phyloP scores from a whole-genome alignment of 2,888 invertebrate genomes.

The Acleris laterana region DNA sequence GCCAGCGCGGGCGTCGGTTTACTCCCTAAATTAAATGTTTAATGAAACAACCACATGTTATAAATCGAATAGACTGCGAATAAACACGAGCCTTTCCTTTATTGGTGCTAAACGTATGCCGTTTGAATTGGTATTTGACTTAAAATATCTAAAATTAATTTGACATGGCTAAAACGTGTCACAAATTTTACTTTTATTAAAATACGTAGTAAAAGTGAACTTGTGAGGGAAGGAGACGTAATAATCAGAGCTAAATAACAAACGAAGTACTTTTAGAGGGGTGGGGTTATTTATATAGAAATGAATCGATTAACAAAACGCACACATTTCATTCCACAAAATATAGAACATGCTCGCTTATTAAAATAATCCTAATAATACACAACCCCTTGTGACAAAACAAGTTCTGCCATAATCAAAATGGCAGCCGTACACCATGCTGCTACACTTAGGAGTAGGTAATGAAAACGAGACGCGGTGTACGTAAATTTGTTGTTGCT shows the following conservation, averaged over 20 bases:
- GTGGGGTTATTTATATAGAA: not conserved
- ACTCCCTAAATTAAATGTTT: slow-evolving; percentile 58
- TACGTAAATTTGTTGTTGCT: no score
- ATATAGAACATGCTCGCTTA: slow-evolving; percentile 13
- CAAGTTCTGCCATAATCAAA: slow-evolving; percentile 17
- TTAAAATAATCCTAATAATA: slow-evolving; percentile 22
- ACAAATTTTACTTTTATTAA: not conserved
- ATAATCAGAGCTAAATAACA: not conserved
- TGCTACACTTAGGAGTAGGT: not conserved
- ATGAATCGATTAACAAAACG: slow-evolving; percentile 12
- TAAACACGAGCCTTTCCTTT: not conserved
- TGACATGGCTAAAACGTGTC: no score
- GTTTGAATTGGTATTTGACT: no score
- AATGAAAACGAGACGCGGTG: no score
- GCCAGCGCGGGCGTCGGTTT: slow-evolving; percentile 63
- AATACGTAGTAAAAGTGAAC: not conserved
- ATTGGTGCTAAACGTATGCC: not conserved
- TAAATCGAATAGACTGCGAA: slow-evolving; percentile 15
- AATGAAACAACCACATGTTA: slow-evolving; percentile 40
- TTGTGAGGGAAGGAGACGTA: not conserved
- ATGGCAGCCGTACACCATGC: slow-evolving; percentile 31
- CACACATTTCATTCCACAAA: slow-evolving; percentile 11
- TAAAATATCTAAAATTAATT: no score
- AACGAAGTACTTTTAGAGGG: slow-evolving; percentile 3
- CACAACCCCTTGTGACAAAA: slow-evolving; percentile 23